Evolutionary conservation across 1,140 invertebrate genomes (phyloP).

Genomic region (Choristoneura fumiferana): DNA sequence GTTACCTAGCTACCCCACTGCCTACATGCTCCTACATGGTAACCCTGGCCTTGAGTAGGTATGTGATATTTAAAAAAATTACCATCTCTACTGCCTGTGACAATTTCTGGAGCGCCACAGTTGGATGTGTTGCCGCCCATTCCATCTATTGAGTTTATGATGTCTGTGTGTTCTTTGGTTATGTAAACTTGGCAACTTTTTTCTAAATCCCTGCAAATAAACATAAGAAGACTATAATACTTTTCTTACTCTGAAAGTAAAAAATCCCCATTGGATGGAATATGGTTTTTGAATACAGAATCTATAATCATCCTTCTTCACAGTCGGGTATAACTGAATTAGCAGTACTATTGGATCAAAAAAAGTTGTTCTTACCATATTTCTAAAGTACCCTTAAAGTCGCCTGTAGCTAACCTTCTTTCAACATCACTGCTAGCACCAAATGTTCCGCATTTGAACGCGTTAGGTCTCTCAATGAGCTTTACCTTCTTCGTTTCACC

Average conservation of each 20-base stretch:
- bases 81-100: slow-evolving; percentile 96
- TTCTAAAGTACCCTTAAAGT: slow-evolving; percentile 92
- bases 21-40: too few relatives aligned
- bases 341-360: too few relatives aligned
- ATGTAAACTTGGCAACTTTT: slow-evolving; percentile 86
- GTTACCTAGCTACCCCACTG: too few relatives aligned
- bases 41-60: too few relatives aligned
- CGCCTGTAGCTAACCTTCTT: slow-evolving; percentile 92
- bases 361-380: slow-evolving; percentile 88
- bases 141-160: slow-evolving; percentile 96
- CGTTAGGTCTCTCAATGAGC: slow-evolving; percentile 86
- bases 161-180: slow-evolving; percentile 90
- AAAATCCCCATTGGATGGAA: too few relatives aligned
- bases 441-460: slow-evolving; percentile 97
- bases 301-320: too few relatives aligned
- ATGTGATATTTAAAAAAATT: too few relatives aligned
- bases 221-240: neutral
- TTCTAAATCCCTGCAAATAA: slow-evolving; percentile 88
- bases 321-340: too few relatives aligned
- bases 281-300: too few relatives aligned
- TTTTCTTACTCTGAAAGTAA: too few relatives aligned
- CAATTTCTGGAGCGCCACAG: slow-evolving; percentile 95
- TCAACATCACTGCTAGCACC: slow-evolving; percentile 89
- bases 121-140: slow-evolving; percentile 91
- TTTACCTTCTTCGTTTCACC: slow-evolving; percentile 86